phyloP scores from a whole-genome alignment of 2,113 vertebrate genomes.

The Chloropsis hardwickii region DNA sequence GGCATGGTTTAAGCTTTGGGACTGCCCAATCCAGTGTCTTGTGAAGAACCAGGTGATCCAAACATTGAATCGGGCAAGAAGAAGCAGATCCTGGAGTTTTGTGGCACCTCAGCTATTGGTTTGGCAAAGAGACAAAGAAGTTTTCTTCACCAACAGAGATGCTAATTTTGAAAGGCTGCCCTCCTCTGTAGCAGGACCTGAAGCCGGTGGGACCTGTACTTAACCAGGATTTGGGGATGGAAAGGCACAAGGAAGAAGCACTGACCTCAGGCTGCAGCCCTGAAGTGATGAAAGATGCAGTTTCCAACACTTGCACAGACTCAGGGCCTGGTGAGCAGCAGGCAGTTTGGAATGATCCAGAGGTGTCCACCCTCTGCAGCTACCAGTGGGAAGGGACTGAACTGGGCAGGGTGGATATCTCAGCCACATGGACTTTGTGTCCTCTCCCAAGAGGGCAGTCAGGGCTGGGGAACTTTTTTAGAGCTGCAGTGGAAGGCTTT shows the following conservation, averaged over 20 bases:
- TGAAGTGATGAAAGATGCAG: not conserved
- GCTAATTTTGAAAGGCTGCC: not conserved
- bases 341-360: not conserved
- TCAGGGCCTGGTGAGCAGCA: not conserved
- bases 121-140: not conserved
- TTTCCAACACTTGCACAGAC: not conserved
- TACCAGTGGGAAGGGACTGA: not conserved
- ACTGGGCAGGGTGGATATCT: not conserved
- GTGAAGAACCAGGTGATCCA: not conserved
- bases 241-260: not conserved
- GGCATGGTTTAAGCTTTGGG: not conserved
- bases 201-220: not conserved
- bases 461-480: not conserved
- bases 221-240: fast-evolving
- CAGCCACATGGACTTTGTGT: not conserved
- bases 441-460: not conserved
- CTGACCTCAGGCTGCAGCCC: not conserved
- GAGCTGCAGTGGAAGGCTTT: not conserved
- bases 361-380: not conserved
- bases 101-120: not conserved
- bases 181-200: not conserved
- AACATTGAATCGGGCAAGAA: not conserved
- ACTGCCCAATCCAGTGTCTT: not conserved
- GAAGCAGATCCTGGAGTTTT: not conserved
- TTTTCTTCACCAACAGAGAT: not conserved